Conservation (phyloP, 2,113 vertebrate species). For the Gymnocephalus cernua region DNA sequence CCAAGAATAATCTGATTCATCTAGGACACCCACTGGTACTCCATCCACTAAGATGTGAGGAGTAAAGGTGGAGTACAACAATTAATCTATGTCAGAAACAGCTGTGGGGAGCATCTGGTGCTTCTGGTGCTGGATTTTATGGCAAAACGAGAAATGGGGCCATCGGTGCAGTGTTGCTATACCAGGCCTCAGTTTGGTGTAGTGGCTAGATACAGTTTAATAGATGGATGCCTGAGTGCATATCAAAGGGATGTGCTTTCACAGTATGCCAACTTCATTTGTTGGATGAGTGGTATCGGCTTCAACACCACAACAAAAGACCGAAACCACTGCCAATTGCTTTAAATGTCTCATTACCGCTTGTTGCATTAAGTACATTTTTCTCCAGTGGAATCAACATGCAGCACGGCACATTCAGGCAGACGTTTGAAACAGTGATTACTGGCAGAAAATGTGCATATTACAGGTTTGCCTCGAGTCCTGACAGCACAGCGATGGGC, state of each 20-base stretch:
- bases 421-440: conserved; percentile 13
- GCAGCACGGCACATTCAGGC: neutral
- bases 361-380: conserved; percentile 20
- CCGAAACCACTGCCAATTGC: neutral
- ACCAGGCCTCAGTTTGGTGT: conserved; percentile 23
- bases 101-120: conserved; percentile 44
- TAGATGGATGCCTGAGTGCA: conserved; percentile 19
- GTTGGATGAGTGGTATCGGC: conserved; percentile 1
- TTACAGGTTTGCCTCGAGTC: neutral
- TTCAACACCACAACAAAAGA: conserved; percentile 27
- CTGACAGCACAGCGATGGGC: neutral
- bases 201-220: neutral
- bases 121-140: conserved; percentile 24
- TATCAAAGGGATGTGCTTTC: conserved; percentile 43
- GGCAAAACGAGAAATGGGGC: conserved; percentile 52
- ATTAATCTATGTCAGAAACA: conserved; percentile 70
- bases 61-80: conserved; percentile 27
- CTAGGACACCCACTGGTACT: conserved; percentile 37
- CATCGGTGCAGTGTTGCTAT: conserved; percentile 10
- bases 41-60: conserved; percentile 21
- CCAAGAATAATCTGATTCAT: conserved; percentile 59
- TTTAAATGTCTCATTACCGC: conserved; percentile 34
- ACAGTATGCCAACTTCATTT: conserved; percentile 30
- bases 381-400: neutral
- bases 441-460: neutral